Conservation (phyloP, 2,113 vertebrate species). For the Rhipidura dahli region DNA sequence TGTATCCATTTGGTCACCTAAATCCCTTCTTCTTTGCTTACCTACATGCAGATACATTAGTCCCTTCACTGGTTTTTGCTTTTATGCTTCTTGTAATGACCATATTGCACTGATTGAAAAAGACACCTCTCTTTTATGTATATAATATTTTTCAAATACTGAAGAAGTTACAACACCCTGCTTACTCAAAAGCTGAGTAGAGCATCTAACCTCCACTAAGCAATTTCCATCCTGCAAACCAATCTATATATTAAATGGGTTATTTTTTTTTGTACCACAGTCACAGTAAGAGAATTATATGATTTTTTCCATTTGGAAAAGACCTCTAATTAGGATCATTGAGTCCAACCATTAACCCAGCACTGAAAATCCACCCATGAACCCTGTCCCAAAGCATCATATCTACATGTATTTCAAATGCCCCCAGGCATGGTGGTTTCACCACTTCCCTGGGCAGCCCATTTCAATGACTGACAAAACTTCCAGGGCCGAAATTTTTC, state of each 20-base stretch:
- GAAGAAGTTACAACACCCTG: not conserved
- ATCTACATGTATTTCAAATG: rapidly evolving
- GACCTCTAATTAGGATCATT: not conserved
- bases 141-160: not conserved
- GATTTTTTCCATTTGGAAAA: not conserved
- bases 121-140: not conserved
- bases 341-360: rapidly evolving
- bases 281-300: not conserved
- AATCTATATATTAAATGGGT: not conserved
- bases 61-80: not conserved
- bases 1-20: not conserved
- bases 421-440: not conserved
- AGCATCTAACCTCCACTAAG: not conserved
- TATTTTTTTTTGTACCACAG: not conserved
- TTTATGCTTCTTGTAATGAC: not conserved
- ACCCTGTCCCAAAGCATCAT: not conserved
- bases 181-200: not conserved
- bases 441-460: not conserved
- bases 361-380: not conserved
- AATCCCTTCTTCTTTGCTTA: not conserved
- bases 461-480: rapidly evolving
- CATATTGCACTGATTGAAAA: not conserved
- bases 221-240: not conserved
- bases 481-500: not conserved
- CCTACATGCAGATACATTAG: not conserved